Percentiles rank a stretch among this genome's conserved stretches.
Evolutionary conservation across 2,888 invertebrate species (phyloP).

Genomic region (Poecilobothrus nobilitatus): DNA sequence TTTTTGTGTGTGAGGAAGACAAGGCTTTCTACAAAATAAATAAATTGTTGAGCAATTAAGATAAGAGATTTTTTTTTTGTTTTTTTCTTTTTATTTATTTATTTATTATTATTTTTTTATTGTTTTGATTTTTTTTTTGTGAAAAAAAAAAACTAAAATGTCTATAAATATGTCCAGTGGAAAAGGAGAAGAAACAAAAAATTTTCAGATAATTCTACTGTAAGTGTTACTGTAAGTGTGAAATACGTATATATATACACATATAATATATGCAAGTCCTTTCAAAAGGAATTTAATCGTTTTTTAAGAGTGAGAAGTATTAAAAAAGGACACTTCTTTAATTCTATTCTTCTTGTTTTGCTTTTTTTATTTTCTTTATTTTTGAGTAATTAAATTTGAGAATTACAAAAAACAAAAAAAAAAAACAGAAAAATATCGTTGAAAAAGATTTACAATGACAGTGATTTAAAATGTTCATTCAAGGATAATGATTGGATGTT

Average conservation of each 20-base stretch:
- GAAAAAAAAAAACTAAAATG: not conserved
- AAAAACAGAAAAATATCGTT: too few relatives aligned
- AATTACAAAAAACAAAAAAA: not conserved
- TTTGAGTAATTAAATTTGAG: constrained; percentile 4
- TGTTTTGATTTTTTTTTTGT: not conserved
- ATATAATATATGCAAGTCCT: not conserved
- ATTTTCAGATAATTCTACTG: too few relatives aligned
- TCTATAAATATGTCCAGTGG: not conserved
- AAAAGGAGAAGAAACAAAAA: too few relatives aligned
- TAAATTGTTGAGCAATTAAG: constrained; percentile 5
- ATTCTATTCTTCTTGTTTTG: not conserved
- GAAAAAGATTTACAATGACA: constrained; percentile 1
- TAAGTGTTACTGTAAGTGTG: too few relatives aligned
- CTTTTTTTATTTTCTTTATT: not conserved
- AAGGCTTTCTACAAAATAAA: not conserved
- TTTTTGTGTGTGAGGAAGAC: not conserved
- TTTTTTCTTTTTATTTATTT: too few relatives aligned
- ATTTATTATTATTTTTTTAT: too few relatives aligned
- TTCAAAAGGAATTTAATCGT: not conserved
- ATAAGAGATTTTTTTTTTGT: not conserved
- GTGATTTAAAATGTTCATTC: constrained; percentile 6
- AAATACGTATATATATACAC: too few relatives aligned
- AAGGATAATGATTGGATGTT: not conserved
- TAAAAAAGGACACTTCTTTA: not conserved
- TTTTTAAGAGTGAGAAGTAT: constrained; percentile 4